A percentile compares a stretch with the other conserved stretches of the same genome.
Conservation (phyloP, 2,113 vertebrate species). For the Rhabdornis inornatus region DNA sequence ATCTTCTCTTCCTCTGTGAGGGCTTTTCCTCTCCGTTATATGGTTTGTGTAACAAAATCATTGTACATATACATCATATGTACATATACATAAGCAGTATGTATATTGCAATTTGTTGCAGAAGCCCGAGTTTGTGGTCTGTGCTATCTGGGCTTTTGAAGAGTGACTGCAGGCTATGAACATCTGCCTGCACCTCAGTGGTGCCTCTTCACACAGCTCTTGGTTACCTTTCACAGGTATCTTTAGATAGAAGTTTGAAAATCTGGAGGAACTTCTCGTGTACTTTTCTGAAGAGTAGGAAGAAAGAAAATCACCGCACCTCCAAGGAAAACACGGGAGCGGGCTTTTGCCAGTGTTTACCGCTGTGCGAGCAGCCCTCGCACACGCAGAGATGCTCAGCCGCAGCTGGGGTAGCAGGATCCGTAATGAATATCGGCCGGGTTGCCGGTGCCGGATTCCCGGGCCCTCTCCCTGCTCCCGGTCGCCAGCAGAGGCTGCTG, state of each 20-base stretch:
- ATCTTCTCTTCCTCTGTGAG: neutral
- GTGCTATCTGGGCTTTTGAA: neutral
- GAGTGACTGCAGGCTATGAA: neutral
- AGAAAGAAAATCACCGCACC: neutral
- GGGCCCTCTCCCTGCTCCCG: neutral
- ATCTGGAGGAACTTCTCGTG: neutral
- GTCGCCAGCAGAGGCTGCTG: conserved; percentile 58
- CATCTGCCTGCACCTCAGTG: neutral
- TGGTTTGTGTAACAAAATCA: neutral
- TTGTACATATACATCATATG: neutral
- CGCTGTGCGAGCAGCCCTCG: neutral
- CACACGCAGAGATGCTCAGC: neutral
- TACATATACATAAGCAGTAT: too few species aligned
- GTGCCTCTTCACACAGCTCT: neutral
- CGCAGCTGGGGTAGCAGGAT: too few species aligned
- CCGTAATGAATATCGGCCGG: rapidly evolving
- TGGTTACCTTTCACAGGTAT: neutral
- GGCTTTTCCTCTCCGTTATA: neutral
- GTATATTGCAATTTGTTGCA: neutral
- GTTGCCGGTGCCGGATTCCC: neutral
- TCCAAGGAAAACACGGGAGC: neutral
- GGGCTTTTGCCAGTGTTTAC: neutral
- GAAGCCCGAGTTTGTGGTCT: neutral
- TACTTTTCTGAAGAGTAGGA: neutral
- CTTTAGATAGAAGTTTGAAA: neutral